phyloP scores from a whole-genome alignment of 2,888 invertebrate genomes.

The Spisula solida region DNA sequence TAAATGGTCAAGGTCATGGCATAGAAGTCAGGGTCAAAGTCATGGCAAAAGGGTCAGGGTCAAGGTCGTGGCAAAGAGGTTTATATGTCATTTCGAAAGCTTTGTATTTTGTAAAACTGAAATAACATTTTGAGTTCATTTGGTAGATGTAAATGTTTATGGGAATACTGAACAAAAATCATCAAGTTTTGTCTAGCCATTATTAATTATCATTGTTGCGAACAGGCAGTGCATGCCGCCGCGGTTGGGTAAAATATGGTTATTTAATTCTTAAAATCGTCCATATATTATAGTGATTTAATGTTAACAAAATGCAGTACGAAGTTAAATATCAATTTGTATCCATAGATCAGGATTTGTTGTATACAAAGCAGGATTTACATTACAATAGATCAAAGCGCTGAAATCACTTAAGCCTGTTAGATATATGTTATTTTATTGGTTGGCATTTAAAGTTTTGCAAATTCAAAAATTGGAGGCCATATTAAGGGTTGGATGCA shows the following conservation, averaged over 20 bases:
- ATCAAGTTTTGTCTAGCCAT: too few relatives aligned
- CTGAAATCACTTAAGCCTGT: slow-evolving; percentile 2
- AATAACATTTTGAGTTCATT: too few relatives aligned
- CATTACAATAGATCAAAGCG: background rate
- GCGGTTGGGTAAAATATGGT: background rate
- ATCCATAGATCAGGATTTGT: background rate
- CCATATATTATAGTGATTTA: background rate
- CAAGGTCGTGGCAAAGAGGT: too few relatives aligned
- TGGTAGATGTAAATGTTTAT: too few relatives aligned
- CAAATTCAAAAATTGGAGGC: background rate
- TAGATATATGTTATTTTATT: background rate
- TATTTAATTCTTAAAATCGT: background rate
- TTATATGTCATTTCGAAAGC: too few relatives aligned
- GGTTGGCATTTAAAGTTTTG: background rate
- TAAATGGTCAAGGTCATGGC: too few relatives aligned
- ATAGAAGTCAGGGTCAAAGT: too few relatives aligned
- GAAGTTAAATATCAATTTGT: background rate
- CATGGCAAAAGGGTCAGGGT: too few relatives aligned
- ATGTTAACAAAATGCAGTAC: background rate
- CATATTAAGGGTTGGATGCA: background rate
- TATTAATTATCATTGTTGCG: background rate
- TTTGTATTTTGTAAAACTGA: too few relatives aligned
- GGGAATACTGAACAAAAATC: too few relatives aligned
- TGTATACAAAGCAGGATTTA: background rate
- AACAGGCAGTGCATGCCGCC: background rate